phyloP scores from a whole-genome alignment of 1,140 invertebrate species.

The Apis cerana region DNA sequence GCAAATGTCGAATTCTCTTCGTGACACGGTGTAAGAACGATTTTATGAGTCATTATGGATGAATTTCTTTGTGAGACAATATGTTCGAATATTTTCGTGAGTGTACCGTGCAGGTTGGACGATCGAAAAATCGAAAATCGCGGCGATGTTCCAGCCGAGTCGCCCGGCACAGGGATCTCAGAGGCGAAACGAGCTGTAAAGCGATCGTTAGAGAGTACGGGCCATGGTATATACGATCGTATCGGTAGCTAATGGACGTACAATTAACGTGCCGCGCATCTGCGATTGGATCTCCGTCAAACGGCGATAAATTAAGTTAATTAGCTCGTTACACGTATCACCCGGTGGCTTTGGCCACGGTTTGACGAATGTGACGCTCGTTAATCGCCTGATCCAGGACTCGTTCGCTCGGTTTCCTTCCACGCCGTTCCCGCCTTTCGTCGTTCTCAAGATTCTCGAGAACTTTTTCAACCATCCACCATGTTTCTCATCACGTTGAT shows the following conservation, averaged over 20 bases:
- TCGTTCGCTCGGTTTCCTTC: conserved; percentile 33
- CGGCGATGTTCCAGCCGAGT: conserved; percentile 41
- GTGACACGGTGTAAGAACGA: too few relatives aligned
- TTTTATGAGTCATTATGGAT: too few relatives aligned
- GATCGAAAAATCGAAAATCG: conserved; percentile 44
- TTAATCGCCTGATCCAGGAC: conserved; percentile 57
- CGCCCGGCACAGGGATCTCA: conserved; percentile 28
- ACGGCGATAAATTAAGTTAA: conserved; percentile 76
- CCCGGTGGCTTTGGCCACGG: conserved; percentile 54
- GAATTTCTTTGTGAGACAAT: too few relatives aligned
- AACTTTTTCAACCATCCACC: neutral
- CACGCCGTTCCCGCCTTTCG: neutral
- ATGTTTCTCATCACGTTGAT: neutral
- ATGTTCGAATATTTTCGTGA: too few relatives aligned
- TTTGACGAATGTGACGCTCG: conserved; percentile 72
- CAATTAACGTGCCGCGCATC: conserved; percentile 73
- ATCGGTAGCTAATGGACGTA: conserved; percentile 72
- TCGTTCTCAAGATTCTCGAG: conserved; percentile 1
- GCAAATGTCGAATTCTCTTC: too few relatives aligned
- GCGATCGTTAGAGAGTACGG: conserved; percentile 65
- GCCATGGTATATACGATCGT: conserved; percentile 65
- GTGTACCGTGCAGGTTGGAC: too few relatives aligned
- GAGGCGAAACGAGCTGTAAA: conserved; percentile 66
- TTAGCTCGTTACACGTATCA: conserved; percentile 73
- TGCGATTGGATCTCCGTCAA: conserved; percentile 72